Percentiles rank a stretch among this genome's conserved stretches.
Conservation (phyloP, 2,113 vertebrate species). For the Gambusia holbrooki region DNA sequence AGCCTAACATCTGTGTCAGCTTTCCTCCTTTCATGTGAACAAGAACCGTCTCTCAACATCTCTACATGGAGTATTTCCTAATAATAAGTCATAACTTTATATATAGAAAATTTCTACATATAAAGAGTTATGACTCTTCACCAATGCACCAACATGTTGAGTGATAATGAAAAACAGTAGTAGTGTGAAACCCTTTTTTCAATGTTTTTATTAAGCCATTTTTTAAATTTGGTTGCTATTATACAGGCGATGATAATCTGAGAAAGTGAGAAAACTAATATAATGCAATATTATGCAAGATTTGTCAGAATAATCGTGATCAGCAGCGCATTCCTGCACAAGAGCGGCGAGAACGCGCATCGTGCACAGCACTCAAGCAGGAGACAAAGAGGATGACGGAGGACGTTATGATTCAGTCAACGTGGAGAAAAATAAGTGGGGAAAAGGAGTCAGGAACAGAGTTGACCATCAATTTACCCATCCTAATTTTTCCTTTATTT, state of each 20-base stretch:
- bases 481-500: conserved; percentile 42
- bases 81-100: too few relatives aligned
- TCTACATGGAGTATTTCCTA: conserved; percentile 12
- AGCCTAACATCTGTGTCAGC: conserved; percentile 64
- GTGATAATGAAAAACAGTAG: not conserved
- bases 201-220: not conserved
- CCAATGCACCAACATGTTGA: not conserved
- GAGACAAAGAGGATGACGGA: conserved; percentile 72
- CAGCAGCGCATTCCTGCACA: conserved; percentile 68
- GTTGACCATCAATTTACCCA: conserved; percentile 46
- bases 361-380: conserved; percentile 21
- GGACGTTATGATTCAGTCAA: conserved; percentile 44
- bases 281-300: not conserved
- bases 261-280: not conserved
- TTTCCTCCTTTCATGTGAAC: conserved; percentile 67
- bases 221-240: not conserved
- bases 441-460: conserved; percentile 22
- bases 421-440: not conserved
- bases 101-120: not conserved
- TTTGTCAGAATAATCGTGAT: conserved; percentile 11
- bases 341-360: conserved; percentile 21
- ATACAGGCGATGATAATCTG: not conserved
- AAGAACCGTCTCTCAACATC: conserved; percentile 49
- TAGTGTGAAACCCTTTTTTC: not conserved
- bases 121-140: conserved; percentile 1